Percentiles rank a stretch among this genome's conserved stretches.
Conservation (phyloP, 2,888 invertebrate species). For the Dicroscelio sp. region DNA sequence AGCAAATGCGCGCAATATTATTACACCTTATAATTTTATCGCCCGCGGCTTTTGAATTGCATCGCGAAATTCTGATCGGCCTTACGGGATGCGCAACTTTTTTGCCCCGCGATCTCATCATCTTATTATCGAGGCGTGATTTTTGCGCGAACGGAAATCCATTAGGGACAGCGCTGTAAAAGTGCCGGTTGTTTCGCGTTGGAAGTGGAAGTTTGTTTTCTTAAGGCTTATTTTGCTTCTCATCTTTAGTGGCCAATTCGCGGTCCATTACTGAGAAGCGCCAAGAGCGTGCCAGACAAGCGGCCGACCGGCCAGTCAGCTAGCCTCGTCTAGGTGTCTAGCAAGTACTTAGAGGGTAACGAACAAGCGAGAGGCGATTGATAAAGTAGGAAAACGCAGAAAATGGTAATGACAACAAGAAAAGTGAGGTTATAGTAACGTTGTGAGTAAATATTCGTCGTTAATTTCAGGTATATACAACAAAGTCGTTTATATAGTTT, state of each 20-base stretch:
- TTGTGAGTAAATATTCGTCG: too few relatives aligned
- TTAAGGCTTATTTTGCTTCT: slow-evolving; percentile 59
- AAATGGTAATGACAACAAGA: too few relatives aligned
- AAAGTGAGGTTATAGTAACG: too few relatives aligned
- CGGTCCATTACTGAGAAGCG: slow-evolving; percentile 77
- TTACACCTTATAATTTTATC: too few relatives aligned
- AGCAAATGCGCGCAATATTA: too few relatives aligned
- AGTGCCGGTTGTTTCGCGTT: slow-evolving; percentile 61
- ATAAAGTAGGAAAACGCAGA: too few relatives aligned
- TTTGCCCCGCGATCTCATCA: too few relatives aligned
- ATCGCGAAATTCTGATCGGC: too few relatives aligned
- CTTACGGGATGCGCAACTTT: too few relatives aligned
- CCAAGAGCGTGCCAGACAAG: slow-evolving; percentile 76
- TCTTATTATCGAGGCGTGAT: slow-evolving; percentile 53
- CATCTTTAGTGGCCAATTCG: slow-evolving; percentile 78
- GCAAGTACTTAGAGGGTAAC: slow-evolving; percentile 81
- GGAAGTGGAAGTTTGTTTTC: slow-evolving; percentile 68
- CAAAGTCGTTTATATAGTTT: too few relatives aligned
- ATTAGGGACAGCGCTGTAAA: slow-evolving; percentile 54
- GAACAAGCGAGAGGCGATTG: slow-evolving; percentile 79
- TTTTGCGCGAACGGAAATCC: slow-evolving; percentile 56
- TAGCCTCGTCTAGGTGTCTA: slow-evolving; percentile 82
- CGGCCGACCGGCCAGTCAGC: slow-evolving; percentile 63
- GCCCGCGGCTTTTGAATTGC: too few relatives aligned
- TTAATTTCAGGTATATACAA: background rate